phyloP scores from a whole-genome alignment of 2,113 vertebrate species.

The Hassar affinis region DNA sequence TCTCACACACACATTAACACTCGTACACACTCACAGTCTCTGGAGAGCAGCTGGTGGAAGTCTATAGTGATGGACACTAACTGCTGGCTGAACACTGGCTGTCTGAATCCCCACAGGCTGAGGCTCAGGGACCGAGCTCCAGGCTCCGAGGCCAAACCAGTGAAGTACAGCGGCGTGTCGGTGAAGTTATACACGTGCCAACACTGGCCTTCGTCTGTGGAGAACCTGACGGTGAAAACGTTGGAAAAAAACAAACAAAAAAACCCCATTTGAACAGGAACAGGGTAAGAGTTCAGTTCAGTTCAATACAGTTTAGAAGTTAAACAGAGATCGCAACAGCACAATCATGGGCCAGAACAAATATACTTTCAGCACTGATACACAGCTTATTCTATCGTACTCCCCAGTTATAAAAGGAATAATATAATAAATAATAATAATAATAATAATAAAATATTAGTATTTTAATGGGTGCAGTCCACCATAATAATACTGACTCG shows the following conservation, averaged over 20 bases:
- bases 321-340: background rate
- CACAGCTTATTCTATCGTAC: background rate
- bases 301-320: background rate
- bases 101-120: slow-evolving; percentile 89
- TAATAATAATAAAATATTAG: too few relatives aligned
- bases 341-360: background rate
- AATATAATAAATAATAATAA: too few relatives aligned
- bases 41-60: slow-evolving; percentile 80
- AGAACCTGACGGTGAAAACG: slow-evolving; percentile 75
- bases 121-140: slow-evolving; percentile 89
- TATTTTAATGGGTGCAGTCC: too few relatives aligned
- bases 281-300: background rate
- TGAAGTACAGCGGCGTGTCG: slow-evolving; percentile 81
- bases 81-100: slow-evolving; percentile 70
- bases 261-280: background rate
- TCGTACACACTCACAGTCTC: slow-evolving; percentile 79
- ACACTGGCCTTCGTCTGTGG: slow-evolving; percentile 91
- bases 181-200: slow-evolving; percentile 84
- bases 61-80: slow-evolving; percentile 92
- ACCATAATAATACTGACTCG: background rate
- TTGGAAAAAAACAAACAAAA: background rate
- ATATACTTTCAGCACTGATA: background rate
- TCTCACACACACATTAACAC: background rate
- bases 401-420: too few relatives aligned
- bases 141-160: slow-evolving; percentile 85